phyloP scores from a whole-genome alignment of 64 coral and sea anemone genomes.

The Astreopora myriophthalma region DNA sequence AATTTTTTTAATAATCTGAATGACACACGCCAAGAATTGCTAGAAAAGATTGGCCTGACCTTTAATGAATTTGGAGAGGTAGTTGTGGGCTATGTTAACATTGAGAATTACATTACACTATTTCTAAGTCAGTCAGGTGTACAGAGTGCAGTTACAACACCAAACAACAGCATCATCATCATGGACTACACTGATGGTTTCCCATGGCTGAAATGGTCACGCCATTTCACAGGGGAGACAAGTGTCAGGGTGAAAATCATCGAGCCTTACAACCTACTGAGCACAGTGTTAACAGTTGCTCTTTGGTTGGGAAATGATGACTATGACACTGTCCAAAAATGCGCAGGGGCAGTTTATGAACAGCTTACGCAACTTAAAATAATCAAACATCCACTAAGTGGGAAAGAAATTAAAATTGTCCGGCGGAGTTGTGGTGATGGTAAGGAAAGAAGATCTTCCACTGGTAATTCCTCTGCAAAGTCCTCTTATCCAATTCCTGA shows the following conservation, averaged over 20 bases:
- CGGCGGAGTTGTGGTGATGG: conserved; percentile 63
- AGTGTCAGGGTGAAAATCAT: conserved; percentile 59
- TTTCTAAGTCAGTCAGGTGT: neutral
- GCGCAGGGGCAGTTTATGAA: neutral
- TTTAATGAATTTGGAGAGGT: conserved; percentile 41
- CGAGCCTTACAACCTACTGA: conserved; percentile 62
- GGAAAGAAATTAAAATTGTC: conserved; percentile 36
- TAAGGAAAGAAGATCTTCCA: conserved; percentile 8
- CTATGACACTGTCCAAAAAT: conserved; percentile 38
- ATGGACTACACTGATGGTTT: conserved; percentile 37
- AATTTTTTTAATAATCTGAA: conserved; percentile 32
- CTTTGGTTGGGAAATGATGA: conserved; percentile 52
- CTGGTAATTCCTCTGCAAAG: conserved; percentile 56
- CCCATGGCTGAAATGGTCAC: conserved; percentile 56
- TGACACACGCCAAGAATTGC: conserved; percentile 3
- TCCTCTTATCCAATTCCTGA: conserved; percentile 73
- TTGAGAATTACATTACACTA: conserved; percentile 46
- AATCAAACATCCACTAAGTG: conserved; percentile 37
- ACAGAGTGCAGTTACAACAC: neutral
- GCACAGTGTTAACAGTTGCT: conserved; percentile 48
- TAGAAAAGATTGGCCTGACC: conserved; percentile 26
- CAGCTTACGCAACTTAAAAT: conserved; percentile 42
- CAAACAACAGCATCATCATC: neutral
- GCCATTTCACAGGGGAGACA: conserved; percentile 53
- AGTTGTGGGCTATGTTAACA: conserved; percentile 32